A percentile compares a stretch with the other conserved stretches of the same genome.
Conservation (phyloP, 2,797 vertebrate species). For the Acrocephalus scirpaceus region DNA sequence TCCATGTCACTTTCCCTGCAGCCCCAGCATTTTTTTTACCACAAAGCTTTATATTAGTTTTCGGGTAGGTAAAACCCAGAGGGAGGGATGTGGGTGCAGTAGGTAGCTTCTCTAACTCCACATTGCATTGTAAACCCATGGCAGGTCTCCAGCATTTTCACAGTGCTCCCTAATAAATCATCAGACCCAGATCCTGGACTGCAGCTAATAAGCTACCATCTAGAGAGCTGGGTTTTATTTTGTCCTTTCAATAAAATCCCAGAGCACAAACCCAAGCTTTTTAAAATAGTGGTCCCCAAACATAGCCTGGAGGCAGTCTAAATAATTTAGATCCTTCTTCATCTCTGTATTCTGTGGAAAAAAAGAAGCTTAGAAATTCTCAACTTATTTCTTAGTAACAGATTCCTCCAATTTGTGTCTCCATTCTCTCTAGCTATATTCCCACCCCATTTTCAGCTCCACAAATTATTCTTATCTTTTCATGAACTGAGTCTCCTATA, state of each 20-base stretch:
- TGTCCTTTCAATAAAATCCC: slow-evolving; percentile 49
- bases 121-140: neutral
- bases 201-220: slow-evolving; percentile 22
- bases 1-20: neutral
- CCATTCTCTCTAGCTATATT: neutral
- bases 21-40: neutral
- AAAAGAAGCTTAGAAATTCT: neutral
- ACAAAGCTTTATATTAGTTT: neutral
- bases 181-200: neutral
- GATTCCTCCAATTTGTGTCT: slow-evolving; percentile 5
- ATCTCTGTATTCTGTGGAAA: neutral
- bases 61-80: neutral
- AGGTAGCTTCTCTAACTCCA: neutral
- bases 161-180: slow-evolving; percentile 6
- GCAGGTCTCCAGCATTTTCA: slow-evolving; percentile 22
- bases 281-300: slow-evolving; percentile 42
- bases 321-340: slow-evolving; percentile 61
- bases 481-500: neutral
- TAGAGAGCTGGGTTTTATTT: slow-evolving; percentile 31
- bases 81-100: neutral
- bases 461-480: neutral
- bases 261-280: slow-evolving; percentile 20
- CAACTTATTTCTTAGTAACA: slow-evolving; percentile 24
- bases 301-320: slow-evolving; percentile 33
- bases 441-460: neutral